Base-by-base conservation (phyloP, 2,113 vertebrate species). In the Gila orcuttii region DNA sequence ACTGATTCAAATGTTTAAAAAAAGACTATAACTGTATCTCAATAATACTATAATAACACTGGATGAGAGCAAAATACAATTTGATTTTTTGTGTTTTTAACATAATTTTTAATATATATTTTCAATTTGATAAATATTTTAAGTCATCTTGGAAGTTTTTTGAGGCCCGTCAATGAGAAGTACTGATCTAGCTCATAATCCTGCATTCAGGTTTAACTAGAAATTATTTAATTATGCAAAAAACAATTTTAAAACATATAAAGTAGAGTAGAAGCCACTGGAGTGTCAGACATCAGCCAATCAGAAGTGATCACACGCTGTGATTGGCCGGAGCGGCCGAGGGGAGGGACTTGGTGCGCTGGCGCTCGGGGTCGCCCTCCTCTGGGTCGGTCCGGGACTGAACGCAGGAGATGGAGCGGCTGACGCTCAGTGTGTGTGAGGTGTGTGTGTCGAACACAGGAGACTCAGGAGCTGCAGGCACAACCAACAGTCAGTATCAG, bases 261-360 rank as follows among this genome's bases (percentile, higher is more conserved):
- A 55, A 55, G 17, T 55, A 2, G 19, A 57, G 55, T 7, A 57
- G 55, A 57, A 57, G 19, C 55, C 15, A 21, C 55, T 21, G 55
- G 19, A 57, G 55, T 8, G 6, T 8, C 21, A 2, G 2, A 21
- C 60, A 47, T 36, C 28, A 36, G 21, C 7, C 66, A 17, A 39
- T 71, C 68, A 71, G 13, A 28, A 12, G 50, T 6, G 19, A 15
- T 66, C 28, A 68, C 9, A 62, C 73, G 57, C 62, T 42, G 87
- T 89, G 89, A 90, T 93, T 92, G 86, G 90, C 91, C 94, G 90
- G 86, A 96, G 95, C 95, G 85, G 93, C 87, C 86, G 89, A 75
- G 52, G 96, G 94, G 90, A 96, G 94, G 88, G 96, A 96, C 93
- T 94, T 95, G 91, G 95, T 89, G 91, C 94, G 93, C 90, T 94